Base-by-base conservation (phyloP, 2,888 invertebrate species). In the Cartodere bifasciata region DNA sequence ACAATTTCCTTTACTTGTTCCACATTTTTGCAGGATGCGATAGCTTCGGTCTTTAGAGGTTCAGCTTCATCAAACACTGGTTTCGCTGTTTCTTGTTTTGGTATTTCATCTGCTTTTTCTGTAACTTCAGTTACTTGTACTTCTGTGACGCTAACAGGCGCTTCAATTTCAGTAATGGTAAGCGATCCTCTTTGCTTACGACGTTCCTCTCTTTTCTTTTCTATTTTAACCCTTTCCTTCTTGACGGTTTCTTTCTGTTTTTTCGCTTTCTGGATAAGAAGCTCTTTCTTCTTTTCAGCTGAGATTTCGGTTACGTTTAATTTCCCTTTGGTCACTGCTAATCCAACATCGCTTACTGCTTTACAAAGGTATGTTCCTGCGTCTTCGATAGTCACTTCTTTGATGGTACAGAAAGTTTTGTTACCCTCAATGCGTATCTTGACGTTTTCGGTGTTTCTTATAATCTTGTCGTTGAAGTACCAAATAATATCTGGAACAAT, bases 311-410 rank as follows among this genome's bases (percentile, higher is more conserved):
- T 66, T 23, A 86, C 75, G 50, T 75, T 75, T 24, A 90, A 62
- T 55, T 77, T 79, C 4, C 79, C 85, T 58, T 81, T 81, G 2
- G 85, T 81, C 28, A 75, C 67, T 15, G 78, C 79, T 61, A 80
- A 72, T 27, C 90, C 90, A 35, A 84, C 76, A 47, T 84, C 83
- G 55, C 88, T 91, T 10, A 78, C 74, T 6, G 87, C 82, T 61
- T 85, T 86, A 55, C 88, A 88, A 43, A 73, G 70, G 48, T 88
- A 91, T 30, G 67, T 70, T 14, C 86, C 91, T 43, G 73, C 73
- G 48, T 80, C 69, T 32, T 73, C 72, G 36, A 67, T 66, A 1
- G 65, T 67, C 1, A 70, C 75, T 46, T 68, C 70, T 31, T 65
- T 60, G 37, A 90, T 73, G 14, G 70, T 75, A 42, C 83, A 70